phyloP scores from a whole-genome alignment of 1,140 invertebrate species.

The Portunus trituberculatus region DNA sequence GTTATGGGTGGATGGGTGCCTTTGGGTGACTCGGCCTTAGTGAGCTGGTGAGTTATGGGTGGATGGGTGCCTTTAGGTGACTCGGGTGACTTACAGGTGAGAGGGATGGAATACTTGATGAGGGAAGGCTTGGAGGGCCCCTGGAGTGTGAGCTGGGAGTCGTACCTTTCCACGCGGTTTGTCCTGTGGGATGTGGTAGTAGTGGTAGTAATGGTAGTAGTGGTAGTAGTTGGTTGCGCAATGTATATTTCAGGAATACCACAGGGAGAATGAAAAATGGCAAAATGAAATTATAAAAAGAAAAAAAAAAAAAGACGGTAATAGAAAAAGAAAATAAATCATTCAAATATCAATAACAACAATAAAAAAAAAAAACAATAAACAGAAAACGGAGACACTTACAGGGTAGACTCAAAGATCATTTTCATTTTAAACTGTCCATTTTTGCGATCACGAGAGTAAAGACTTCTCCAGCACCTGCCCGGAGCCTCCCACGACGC shows the following conservation, averaged over 20 bases:
- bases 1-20: background rate
- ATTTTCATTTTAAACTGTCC: constrained; percentile 76
- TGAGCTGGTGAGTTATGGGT: background rate
- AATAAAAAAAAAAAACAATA: no score
- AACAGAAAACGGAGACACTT: background rate
- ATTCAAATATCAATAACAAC: no score
- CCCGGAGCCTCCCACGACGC: constrained; percentile 74
- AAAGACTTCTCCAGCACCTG: constrained; percentile 75
- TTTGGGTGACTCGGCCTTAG: background rate
- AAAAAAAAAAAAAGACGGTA: no score
- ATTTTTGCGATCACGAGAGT: constrained; percentile 71
- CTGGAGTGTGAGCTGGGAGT: constrained; percentile 74
- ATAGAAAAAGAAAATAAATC: no score
- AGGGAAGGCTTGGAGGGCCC: constrained; percentile 74
- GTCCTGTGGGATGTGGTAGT: constrained; percentile 64
- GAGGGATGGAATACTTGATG: constrained; percentile 74
- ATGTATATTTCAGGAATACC: no score
- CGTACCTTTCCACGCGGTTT: constrained; percentile 67
- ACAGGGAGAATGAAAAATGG: no score
- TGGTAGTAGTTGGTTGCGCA: background rate
- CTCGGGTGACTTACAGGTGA: constrained; percentile 72
- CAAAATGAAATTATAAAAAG: no score
- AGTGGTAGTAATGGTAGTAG: background rate
- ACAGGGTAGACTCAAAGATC: constrained; percentile 76
- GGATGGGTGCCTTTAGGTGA: background rate